These are phyloP conservation scores for Onychorhynchus coronatus DNA, from an alignment of 2,113 vertebrate species.

Conservation along the genomic window DNA sequence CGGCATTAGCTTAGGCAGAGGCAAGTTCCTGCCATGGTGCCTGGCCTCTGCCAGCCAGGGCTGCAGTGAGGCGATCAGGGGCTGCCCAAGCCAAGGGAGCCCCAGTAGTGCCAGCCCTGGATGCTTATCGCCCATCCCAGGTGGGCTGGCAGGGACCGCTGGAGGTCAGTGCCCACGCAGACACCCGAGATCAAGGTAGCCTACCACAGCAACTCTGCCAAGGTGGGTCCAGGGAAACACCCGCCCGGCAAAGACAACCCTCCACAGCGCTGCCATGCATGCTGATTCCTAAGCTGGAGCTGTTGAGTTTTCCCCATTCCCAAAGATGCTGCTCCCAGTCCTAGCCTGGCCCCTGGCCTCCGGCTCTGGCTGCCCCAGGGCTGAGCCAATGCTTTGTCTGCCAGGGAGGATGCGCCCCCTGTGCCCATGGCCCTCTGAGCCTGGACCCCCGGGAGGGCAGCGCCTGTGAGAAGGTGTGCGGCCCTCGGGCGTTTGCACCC, in stretches of 20 bases:
- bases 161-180: not conserved
- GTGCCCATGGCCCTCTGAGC: rapidly evolving
- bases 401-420: not conserved
- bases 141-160: not conserved
- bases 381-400: not conserved
- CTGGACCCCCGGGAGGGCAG: rapidly evolving
- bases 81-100: not conserved
- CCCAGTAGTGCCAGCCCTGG: rapidly evolving
- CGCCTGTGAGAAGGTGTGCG: not conserved
- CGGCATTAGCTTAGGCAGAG: not conserved
- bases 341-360: not conserved
- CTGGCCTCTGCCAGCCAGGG: not conserved
- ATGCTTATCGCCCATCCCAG: not conserved
- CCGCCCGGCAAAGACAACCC: rapidly evolving
- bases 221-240: not conserved
- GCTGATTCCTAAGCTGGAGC: not conserved
- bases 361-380: not conserved
- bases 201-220: not conserved
- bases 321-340: rapidly evolving
- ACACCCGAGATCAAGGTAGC: not conserved
- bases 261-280: rapidly evolving
- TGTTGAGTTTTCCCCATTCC: not conserved
- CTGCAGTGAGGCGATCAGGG: not conserved
- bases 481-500: rapidly evolving
- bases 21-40: not conserved